These are phyloP conservation scores for Drosophila paranaensis DNA, from an alignment of 2,888 invertebrate genomes.

Conservation along the genomic window DNA sequence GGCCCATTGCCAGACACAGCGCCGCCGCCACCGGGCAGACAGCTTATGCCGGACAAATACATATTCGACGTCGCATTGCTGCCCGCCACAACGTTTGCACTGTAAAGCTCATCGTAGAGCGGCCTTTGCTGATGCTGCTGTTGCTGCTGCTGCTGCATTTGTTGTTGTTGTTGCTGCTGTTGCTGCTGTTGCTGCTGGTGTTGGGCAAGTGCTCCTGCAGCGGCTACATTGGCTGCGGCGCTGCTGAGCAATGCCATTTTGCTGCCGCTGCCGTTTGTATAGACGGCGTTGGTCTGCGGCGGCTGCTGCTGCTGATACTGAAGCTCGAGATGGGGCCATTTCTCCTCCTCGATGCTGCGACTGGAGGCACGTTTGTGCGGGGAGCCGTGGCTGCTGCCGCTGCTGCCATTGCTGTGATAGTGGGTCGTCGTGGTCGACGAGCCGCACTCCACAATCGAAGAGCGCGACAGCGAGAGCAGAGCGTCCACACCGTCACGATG, in stretches of 20 bases:
- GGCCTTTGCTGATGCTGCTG: conserved; percentile 39
- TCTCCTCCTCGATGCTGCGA: conserved; percentile 79
- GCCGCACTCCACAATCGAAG: conserved; percentile 86
- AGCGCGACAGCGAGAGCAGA: conserved; percentile 90
- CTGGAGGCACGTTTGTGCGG: conserved; percentile 83
- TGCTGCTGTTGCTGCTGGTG: conserved; percentile 17
- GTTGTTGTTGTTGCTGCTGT: conserved; percentile 31
- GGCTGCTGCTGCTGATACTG: conserved; percentile 39
- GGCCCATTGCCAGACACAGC: conserved; percentile 10
- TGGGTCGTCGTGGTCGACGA: conserved; percentile 63
- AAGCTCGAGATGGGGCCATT: conserved; percentile 38
- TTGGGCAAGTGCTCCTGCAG: conserved; percentile 32
- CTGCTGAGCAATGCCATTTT: conserved; percentile 80
- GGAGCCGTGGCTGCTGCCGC: conserved; percentile 75
- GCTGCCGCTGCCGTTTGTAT: conserved; percentile 57
- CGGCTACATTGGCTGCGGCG: conserved; percentile 65
- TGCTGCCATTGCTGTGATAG: conserved; percentile 70
- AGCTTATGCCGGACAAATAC: conserved; percentile 30
- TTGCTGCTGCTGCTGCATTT: conserved; percentile 14
- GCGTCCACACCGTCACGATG: conserved; percentile 93
- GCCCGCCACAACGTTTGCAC: conserved; percentile 55
- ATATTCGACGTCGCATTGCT: conserved; percentile 28
- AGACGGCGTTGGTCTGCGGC: conserved; percentile 14
- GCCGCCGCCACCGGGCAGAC: conserved; percentile 19
- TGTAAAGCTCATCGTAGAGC: conserved; percentile 73